These are phyloP conservation scores for Synanthedon vespiformis DNA, from an alignment of 2,888 invertebrate genomes.

Conservation along the genomic window DNA sequence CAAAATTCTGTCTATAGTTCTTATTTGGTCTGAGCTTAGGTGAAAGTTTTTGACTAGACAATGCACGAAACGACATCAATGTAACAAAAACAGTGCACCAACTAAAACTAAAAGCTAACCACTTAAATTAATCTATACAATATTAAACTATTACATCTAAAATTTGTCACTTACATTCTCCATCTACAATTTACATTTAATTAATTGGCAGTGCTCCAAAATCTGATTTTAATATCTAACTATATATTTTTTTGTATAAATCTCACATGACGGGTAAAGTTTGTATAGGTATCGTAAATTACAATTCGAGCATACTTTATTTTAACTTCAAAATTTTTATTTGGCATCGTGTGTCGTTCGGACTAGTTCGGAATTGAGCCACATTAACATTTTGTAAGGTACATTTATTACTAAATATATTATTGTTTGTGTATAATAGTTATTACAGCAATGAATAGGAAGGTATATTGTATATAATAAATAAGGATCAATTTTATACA, in stretches of 20 bases:
- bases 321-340: neutral
- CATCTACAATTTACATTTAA: conserved; percentile 27
- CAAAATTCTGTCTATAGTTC: too few relatives aligned
- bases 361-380: neutral
- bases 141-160: conserved; percentile 14
- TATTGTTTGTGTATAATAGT: neutral
- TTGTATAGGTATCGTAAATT: neutral
- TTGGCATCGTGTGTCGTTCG: neutral
- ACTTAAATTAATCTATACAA: conserved; percentile 23
- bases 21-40: too few relatives aligned
- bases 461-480: neutral
- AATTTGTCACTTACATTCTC: conserved; percentile 6
- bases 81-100: conserved; percentile 1
- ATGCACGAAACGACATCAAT: neutral
- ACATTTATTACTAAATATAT: neutral
- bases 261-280: neutral
- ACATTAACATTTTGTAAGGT: neutral
- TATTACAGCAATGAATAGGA: neutral
- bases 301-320: neutral
- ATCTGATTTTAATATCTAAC: conserved; percentile 16
- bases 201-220: conserved; percentile 61
- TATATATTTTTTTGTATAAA: neutral
- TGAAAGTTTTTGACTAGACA: too few relatives aligned
- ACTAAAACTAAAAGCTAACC: conserved; percentile 14
- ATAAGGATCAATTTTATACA: neutral